A percentile compares a stretch with the other conserved stretches of the same genome.
These are phyloP conservation scores for Cotesia vestalis DNA, from an alignment of 1,140 invertebrate species.

Conservation along the genomic window DNA sequence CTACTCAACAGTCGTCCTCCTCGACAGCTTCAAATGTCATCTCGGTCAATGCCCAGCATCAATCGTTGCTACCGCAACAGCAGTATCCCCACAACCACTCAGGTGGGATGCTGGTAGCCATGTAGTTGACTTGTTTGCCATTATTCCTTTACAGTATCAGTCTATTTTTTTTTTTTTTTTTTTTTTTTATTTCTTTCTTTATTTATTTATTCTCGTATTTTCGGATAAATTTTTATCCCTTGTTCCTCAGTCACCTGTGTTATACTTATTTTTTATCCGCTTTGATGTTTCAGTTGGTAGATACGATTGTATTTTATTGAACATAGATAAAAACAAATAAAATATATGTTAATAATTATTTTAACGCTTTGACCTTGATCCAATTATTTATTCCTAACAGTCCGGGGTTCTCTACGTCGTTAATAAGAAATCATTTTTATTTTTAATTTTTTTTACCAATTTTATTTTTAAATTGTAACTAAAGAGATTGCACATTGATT, in stretches of 20 bases:
- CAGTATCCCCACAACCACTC: slow-evolving; percentile 57
- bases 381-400: slow-evolving; percentile 16
- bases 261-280: slow-evolving; percentile 21
- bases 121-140: slow-evolving; percentile 46
- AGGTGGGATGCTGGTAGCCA: slow-evolving; percentile 54
- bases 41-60: slow-evolving; percentile 52
- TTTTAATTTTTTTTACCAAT: background rate
- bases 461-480: background rate
- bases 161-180: slow-evolving; percentile 22
- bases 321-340: too few species aligned
- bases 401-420: slow-evolving; percentile 25
- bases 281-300: slow-evolving; percentile 20
- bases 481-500: too few species aligned
- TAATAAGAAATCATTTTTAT: background rate
- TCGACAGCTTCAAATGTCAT: slow-evolving; percentile 51
- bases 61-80: slow-evolving; percentile 55
- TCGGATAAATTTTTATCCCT: slow-evolving; percentile 14
- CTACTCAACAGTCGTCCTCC: slow-evolving; percentile 46
- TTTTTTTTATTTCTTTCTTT: background rate
- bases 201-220: slow-evolving; percentile 21
- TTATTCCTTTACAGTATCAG: slow-evolving; percentile 29
- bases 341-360: background rate
- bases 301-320: slow-evolving; percentile 1
- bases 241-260: background rate
- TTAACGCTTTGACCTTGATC: slow-evolving; percentile 2